Percentiles rank a stretch among this genome's conserved stretches.
phyloP scores from a whole-genome alignment of 2,888 invertebrate species.

The Trachelus stipa region DNA sequence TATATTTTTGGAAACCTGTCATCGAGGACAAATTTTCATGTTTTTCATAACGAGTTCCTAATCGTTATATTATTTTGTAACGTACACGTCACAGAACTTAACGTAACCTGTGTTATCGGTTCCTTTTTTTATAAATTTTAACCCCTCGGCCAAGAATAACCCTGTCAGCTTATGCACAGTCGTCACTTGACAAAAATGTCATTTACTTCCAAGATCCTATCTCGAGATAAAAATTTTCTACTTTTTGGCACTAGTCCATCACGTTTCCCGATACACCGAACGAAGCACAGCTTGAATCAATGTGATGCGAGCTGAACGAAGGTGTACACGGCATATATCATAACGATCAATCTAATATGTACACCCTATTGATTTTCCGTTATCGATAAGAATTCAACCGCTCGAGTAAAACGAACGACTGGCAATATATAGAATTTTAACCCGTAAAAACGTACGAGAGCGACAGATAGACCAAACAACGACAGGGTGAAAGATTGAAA shows the following conservation, averaged over 20 bases:
- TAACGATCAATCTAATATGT: background rate
- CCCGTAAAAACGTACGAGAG: background rate
- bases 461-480: background rate
- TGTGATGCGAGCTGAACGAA: background rate
- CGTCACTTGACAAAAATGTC: background rate
- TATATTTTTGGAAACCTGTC: background rate
- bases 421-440: background rate
- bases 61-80: background rate
- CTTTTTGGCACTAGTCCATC: background rate
- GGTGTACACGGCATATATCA: too few relatives aligned
- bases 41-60: background rate
- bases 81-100: too few relatives aligned
- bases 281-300: background rate
- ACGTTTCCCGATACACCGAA: background rate
- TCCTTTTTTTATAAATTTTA: background rate
- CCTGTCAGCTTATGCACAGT: background rate
- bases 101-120: too few relatives aligned
- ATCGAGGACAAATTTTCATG: background rate
- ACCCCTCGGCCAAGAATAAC: background rate
- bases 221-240: background rate
- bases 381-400: background rate
- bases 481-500: background rate
- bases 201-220: background rate
- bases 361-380: background rate
- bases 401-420: background rate